Conservation (phyloP, 2,113 vertebrate species). For the Ranitomeya imitator region DNA sequence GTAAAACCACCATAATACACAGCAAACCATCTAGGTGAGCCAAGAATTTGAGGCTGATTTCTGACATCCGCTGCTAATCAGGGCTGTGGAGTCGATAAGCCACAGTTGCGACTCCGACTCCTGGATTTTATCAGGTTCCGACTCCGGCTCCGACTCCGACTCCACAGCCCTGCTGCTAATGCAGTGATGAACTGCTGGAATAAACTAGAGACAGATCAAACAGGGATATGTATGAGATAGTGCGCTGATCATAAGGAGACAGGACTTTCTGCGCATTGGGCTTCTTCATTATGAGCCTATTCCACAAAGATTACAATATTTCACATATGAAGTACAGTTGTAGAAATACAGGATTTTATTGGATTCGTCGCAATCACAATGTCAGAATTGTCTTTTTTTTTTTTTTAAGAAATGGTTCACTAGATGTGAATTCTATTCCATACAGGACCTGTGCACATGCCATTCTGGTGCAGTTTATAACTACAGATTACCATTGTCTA, state of each 20-base stretch:
- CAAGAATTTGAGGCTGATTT: constrained; percentile 7
- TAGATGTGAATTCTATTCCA: background rate
- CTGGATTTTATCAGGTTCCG: too few relatives aligned
- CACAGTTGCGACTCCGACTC: too few relatives aligned
- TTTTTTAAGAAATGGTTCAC: background rate
- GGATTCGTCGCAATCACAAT: background rate
- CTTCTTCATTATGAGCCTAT: background rate
- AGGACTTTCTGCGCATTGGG: background rate
- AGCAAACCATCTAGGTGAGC: background rate
- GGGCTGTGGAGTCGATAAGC: too few relatives aligned
- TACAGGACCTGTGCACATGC: too few relatives aligned
- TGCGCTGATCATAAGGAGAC: background rate
- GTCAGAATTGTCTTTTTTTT: background rate
- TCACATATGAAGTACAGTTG: background rate
- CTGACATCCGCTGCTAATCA: constrained; percentile 10
- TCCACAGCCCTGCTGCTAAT: too few relatives aligned
- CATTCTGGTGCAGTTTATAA: too few relatives aligned
- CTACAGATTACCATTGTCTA: too few relatives aligned
- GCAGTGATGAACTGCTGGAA: background rate
- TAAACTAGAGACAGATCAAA: constrained; percentile 21
- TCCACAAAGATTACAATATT: background rate
- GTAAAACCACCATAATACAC: background rate
- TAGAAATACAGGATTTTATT: background rate
- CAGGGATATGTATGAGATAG: background rate
- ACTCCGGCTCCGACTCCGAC: too few relatives aligned